phyloP scores from a whole-genome alignment of 2,113 vertebrate genomes.

The Callipepla californica region DNA sequence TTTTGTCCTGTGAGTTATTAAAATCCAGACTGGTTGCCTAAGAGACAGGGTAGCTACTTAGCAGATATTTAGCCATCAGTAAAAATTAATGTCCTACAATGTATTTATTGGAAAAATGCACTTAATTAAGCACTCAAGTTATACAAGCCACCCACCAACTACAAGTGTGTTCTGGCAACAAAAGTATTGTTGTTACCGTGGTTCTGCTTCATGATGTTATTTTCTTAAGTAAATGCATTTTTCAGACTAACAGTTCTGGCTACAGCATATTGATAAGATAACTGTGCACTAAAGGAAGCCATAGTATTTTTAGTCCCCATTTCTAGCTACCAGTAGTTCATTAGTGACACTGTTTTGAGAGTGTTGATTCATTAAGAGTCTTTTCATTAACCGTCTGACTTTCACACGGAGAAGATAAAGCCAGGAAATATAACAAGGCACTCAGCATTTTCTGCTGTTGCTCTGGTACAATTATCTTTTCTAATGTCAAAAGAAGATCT shows the following conservation, averaged over 20 bases:
- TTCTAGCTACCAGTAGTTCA: conserved; percentile 49
- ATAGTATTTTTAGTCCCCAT: conserved; percentile 57
- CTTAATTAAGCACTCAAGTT: conserved; percentile 59
- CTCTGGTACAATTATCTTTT: conserved; percentile 41
- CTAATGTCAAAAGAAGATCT: conserved; percentile 6
- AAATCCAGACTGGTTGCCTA: conserved; percentile 53
- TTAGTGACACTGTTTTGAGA: conserved; percentile 48
- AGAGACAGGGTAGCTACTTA: conserved; percentile 58
- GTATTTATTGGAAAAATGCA: conserved; percentile 59
- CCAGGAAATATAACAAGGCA: background rate
- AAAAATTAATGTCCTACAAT: conserved; percentile 60
- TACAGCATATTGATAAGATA: conserved; percentile 53
- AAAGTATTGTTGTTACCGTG: conserved; percentile 37
- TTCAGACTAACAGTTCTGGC: conserved; percentile 40
- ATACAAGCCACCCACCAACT: conserved; percentile 51
- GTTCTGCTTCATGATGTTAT: conserved; percentile 23
- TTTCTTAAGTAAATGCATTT: conserved; percentile 63
- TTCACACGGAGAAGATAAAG: conserved; percentile 28
- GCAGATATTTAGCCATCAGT: conserved; percentile 69
- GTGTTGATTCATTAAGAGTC: conserved; percentile 65
- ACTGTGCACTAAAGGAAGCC: background rate
- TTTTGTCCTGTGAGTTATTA: conserved; percentile 57
- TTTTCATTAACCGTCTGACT: conserved; percentile 45
- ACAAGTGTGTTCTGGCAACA: conserved; percentile 51
- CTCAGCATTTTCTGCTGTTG: conserved; percentile 2